Conservation (phyloP, 2,888 invertebrate species). For the Coleophora deauratella region DNA sequence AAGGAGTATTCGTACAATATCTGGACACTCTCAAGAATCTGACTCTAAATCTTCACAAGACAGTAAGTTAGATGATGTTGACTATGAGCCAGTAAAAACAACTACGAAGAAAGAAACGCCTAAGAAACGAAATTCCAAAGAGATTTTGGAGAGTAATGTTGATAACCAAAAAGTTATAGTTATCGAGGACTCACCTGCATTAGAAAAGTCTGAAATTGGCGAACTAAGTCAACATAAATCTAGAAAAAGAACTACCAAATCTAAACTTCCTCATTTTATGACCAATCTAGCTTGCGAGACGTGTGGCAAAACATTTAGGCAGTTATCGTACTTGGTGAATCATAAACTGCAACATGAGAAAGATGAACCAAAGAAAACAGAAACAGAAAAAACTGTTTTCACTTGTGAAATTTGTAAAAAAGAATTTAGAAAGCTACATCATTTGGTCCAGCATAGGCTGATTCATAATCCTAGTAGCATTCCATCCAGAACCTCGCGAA, state of each 20-base stretch:
- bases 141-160: conserved; percentile 28
- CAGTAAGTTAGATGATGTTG: conserved; percentile 40
- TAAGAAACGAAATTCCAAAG: conserved; percentile 41
- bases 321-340: conserved; percentile 56
- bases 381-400: conserved; percentile 37
- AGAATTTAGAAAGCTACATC: conserved; percentile 62
- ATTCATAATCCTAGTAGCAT: conserved; percentile 44
- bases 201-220: conserved; percentile 25
- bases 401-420: conserved; percentile 65
- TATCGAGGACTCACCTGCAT: conserved; percentile 46
- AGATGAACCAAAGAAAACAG: conserved; percentile 35
- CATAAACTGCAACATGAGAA: conserved; percentile 58
- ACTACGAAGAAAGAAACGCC: conserved; percentile 23
- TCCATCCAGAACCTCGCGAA: conserved; percentile 34
- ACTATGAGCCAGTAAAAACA: conserved; percentile 32
- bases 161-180: conserved; percentile 42
- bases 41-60: conserved; percentile 39
- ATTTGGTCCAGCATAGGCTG: conserved; percentile 62
- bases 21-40: conserved; percentile 41
- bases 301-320: conserved; percentile 65
- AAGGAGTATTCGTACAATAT: conserved; percentile 35
- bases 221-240: conserved; percentile 29
- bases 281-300: conserved; percentile 53
- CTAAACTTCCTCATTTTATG: conserved; percentile 23
- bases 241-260: conserved; percentile 26